Percentiles rank a stretch among this genome's conserved stretches.
Conservation (phyloP, 2,888 invertebrate genomes). For the Spilarctia lutea region DNA sequence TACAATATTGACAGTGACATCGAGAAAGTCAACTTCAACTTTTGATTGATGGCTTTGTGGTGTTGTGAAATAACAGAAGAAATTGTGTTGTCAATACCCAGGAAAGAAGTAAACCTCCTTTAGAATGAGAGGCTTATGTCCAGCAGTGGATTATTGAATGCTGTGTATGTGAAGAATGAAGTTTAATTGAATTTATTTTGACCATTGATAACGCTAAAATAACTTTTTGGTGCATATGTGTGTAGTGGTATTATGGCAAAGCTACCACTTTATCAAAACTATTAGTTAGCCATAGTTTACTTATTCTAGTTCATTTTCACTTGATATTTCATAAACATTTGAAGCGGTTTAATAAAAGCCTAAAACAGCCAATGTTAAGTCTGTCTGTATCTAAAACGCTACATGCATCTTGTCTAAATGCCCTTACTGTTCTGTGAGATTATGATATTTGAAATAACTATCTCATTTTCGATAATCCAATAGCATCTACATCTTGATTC, state of each 20-base stretch:
- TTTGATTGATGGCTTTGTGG: too few relatives aligned
- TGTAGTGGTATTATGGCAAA: too few relatives aligned
- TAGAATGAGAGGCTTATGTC: too few relatives aligned
- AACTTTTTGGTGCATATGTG: not conserved
- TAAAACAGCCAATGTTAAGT: too few relatives aligned
- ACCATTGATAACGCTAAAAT: too few relatives aligned
- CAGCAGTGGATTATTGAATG: too few relatives aligned
- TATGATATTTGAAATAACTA: not conserved
- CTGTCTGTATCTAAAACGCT: not conserved
- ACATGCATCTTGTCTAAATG: not conserved
- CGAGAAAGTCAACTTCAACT: not conserved
- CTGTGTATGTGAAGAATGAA: too few relatives aligned
- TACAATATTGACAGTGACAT: conserved; percentile 4
- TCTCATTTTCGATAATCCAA: not conserved
- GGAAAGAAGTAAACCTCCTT: not conserved
- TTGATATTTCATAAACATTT: too few relatives aligned
- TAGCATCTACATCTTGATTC: not conserved
- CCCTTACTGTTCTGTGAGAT: not conserved
- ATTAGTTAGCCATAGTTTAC: not conserved
- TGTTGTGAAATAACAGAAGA: not conserved
- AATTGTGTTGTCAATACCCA: not conserved
- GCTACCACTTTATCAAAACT: not conserved
- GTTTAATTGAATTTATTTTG: too few relatives aligned
- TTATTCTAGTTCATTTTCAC: too few relatives aligned
- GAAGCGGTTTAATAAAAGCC: too few relatives aligned